Percentiles rank a stretch among this genome's conserved stretches.
phyloP scores from a whole-genome alignment of 2,113 vertebrate species.

The Bostrychus sinensis region DNA sequence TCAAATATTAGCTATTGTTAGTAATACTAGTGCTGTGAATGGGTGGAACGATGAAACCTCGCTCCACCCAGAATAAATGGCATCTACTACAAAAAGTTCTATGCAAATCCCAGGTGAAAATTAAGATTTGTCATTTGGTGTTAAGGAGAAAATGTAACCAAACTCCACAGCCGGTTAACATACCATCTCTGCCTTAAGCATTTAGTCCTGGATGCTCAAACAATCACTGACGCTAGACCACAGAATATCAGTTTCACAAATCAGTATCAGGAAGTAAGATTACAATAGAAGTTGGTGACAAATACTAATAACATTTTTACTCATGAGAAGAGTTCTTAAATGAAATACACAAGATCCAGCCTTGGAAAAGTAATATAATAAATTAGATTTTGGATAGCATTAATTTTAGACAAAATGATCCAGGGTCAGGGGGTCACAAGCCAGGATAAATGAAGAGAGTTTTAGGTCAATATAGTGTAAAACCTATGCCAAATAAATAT shows the following conservation, averaged over 20 bases:
- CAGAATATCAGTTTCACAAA: not conserved
- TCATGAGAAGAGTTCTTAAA: not conserved
- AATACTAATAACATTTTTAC: not conserved
- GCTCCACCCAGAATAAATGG: constrained; percentile 4
- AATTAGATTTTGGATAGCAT: too few species aligned
- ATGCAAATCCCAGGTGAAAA: not conserved
- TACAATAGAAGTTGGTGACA: not conserved
- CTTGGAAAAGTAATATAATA: not conserved
- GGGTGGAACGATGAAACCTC: constrained; percentile 19
- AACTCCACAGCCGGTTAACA: not conserved
- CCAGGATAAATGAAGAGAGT: too few species aligned
- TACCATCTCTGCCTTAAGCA: not conserved
- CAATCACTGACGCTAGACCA: not conserved
- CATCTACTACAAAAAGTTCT: not conserved
- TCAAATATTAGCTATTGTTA: constrained; percentile 11
- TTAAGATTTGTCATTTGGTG: not conserved
- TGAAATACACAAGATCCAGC: not conserved
- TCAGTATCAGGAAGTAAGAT: not conserved
- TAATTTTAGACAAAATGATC: too few species aligned
- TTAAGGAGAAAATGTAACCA: not conserved
- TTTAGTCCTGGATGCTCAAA: not conserved
- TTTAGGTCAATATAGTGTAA: too few species aligned
- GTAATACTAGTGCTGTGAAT: not conserved
- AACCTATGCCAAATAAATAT: too few species aligned
- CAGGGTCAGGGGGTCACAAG: too few species aligned